Evolutionary conservation across 2,888 invertebrate genomes (phyloP).

Genomic region (Phyllotreta cruciferae): DNA sequence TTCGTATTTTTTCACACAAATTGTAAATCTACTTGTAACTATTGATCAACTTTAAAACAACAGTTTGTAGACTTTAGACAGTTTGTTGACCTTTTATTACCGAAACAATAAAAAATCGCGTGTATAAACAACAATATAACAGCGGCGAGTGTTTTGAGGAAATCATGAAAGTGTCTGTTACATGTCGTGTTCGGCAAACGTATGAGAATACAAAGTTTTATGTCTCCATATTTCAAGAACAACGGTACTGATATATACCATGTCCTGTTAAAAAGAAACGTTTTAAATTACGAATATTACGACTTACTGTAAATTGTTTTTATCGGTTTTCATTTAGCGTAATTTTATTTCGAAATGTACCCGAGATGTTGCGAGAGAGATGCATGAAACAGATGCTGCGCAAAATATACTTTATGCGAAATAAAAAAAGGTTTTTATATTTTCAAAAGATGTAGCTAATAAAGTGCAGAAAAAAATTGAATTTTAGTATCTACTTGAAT

Average conservation of each 20-base stretch:
- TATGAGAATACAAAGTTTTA: conserved; percentile 22
- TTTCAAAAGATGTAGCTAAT: no score
- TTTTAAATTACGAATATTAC: conserved; percentile 14
- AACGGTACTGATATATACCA: conserved; percentile 6
- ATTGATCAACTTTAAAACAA: no score
- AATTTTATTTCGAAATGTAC: no score
- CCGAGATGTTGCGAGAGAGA: no score
- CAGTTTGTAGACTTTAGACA: not conserved
- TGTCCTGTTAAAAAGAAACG: conserved; percentile 9
- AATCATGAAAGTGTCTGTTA: conserved; percentile 13
- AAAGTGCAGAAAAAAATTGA: no score
- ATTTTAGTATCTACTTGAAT: no score
- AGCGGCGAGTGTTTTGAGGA: not conserved
- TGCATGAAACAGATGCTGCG: no score
- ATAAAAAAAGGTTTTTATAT: no score
- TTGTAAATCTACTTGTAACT: no score
- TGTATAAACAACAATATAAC: conserved; percentile 3
- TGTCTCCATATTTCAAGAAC: conserved; percentile 13
- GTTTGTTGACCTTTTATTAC: conserved; percentile 9
- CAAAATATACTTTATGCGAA: no score
- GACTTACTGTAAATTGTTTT: conserved; percentile 16
- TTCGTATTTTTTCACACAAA: no score
- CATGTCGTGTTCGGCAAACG: conserved; percentile 9
- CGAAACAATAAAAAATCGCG: conserved; percentile 5
- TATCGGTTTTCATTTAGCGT: conserved; percentile 1